Base-by-base conservation (phyloP, 2,888 invertebrate species). In the Coecobrya sp. region DNA sequence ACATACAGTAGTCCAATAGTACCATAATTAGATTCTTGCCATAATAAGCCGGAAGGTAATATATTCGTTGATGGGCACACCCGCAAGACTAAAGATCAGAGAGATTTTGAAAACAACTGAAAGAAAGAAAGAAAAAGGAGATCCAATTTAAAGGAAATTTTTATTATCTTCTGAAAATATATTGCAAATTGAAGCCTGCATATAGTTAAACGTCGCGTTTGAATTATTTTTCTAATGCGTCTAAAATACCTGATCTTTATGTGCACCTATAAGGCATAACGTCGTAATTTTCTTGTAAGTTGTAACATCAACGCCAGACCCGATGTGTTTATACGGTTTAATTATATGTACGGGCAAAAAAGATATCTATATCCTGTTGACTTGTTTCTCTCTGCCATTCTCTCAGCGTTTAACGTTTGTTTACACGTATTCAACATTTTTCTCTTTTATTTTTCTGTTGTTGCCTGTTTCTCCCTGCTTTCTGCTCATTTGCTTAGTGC, bases 331-430 rank as follows among this genome's bases (percentile, higher is more conserved):
- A 76, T 22, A 10, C 45, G 19, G 22, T 45, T 76, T 76, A 76
- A 76, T 76, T 76, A 76, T 76, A 27, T 45, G 22, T 30, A 49
- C 45, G 45, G n/a, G 30, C 13, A 19, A 45, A 49, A 42, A 45
- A 76, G 13, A 22, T 49, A 42, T 76, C 22, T 70, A 7, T 70
- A 45, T 45, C 5, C 5, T 45, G 45, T 16, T 76, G 45, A 49
- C 45, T 76, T 22, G 22, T 45, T 45, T 76, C 73, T 76, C 73
- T 73, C 49, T 76, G 13, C 49, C 49, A 79, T 79, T 52, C 79
- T 30, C 55, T 55, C 81, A 55, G 55, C 81, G 55, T 81, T 81
- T 81, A 55, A 11, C 19, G 52, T 55, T 81, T 81, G 55, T 81
- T 81, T 81, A 81, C 81, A 81, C 55, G 27, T 10, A 81, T 52